These are phyloP conservation scores for Ciconia maguari DNA, from an alignment of 2,113 vertebrate species.

Conservation along the genomic window DNA sequence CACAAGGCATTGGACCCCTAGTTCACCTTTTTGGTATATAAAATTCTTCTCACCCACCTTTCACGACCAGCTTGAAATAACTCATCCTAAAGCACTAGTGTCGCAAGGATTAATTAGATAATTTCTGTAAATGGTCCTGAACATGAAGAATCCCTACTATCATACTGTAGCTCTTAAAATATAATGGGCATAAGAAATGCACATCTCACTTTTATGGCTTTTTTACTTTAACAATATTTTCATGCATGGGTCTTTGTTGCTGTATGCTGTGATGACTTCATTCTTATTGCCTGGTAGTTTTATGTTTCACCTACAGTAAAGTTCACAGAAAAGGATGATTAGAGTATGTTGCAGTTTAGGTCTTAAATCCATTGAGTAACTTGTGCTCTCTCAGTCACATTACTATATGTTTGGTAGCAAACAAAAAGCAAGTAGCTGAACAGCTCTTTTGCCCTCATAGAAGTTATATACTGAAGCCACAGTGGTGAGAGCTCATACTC, in stretches of 20 bases:
- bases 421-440: background rate
- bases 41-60: background rate
- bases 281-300: background rate
- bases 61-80: background rate
- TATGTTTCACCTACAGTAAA: background rate
- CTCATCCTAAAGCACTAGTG: background rate
- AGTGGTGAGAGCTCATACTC: background rate
- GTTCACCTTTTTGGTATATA: background rate
- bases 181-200: background rate
- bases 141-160: background rate
- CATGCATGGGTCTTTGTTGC: fast-evolving
- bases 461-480: background rate
- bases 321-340: background rate
- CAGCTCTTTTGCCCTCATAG: background rate
- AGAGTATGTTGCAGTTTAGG: background rate
- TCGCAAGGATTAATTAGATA: background rate
- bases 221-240: background rate
- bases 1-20: background rate
- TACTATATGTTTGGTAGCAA: background rate
- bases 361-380: background rate
- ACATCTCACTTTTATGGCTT: background rate
- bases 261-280: background rate
- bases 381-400: background rate
- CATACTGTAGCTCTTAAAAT: background rate
- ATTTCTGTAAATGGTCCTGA: background rate